Evolutionary conservation across 2,888 invertebrate species (phyloP), one percentile per base, ranked within the genome.

Genomic region (Parascotia fuliginaria): DNA sequence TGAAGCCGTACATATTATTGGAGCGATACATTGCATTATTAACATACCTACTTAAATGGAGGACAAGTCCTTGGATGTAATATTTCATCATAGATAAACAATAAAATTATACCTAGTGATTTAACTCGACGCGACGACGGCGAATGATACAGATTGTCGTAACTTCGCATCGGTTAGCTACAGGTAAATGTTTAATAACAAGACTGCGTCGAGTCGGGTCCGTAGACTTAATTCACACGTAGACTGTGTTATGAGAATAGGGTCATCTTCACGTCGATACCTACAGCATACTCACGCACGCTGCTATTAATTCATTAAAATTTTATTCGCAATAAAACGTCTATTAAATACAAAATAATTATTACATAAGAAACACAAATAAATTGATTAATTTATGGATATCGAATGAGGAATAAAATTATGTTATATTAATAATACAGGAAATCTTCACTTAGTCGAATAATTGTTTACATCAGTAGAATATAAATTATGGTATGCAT

Each of bases 161-260:
- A 68, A 63, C 60, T n/a, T n/a, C n/a, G n/a, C n/a, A 64, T 48
- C 54, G 59, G 39, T 48, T 53, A 60, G 37, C 42, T 32, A 53
- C 47, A 46, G 28, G 54, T 52, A 54, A 50, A 69, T 73, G 67
- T 73, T 73, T 73, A 62, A 73, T 73, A 73, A 73, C 57, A 73
- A 42, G 22, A 41, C 13, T 29, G 44, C 42, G 42, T 42, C 44
- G 51, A 41, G 49, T 69, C 72, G n/a, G n/a, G n/a, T n/a, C n/a
- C n/a, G n/a, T n/a, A n/a, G n/a, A n/a, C n/a, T n/a, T n/a, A n/a
- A n/a, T n/a, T n/a, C n/a, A n/a, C n/a, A 69, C 66, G 69, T 61
- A 68, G 53, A 11, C 29, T 29, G 29, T 3, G 24, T 1, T 7
- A 6, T 24, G 3, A 7, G 6, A 7, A 6, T 3, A 7, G 24